A percentile compares a stretch with the other conserved stretches of the same genome.
Conservation (phyloP, 1,140 invertebrate species). For the Saccostrea glomerata region DNA sequence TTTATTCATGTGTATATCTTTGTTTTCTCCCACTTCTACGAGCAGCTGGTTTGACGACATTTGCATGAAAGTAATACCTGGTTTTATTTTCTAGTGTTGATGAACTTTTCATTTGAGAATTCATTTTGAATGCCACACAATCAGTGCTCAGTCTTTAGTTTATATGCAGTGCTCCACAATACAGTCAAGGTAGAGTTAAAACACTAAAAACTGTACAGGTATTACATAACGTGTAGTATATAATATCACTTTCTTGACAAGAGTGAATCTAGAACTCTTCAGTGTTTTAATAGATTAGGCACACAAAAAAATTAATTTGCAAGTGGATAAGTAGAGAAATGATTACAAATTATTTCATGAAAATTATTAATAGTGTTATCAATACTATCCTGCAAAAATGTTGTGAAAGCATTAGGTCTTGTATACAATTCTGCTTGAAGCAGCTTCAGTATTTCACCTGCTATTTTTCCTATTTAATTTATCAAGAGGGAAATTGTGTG, state of each 20-base stretch:
- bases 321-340: neutral
- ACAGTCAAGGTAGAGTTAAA: no score
- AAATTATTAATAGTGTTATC: no score
- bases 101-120: neutral
- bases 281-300: neutral
- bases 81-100: neutral
- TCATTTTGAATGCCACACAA: neutral
- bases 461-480: neutral
- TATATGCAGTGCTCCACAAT: neutral
- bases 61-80: neutral
- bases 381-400: neutral
- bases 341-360: neutral
- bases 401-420: neutral
- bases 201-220: no score
- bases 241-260: neutral
- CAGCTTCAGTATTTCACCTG: neutral
- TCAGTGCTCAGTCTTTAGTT: neutral
- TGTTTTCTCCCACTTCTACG: slow-evolving; percentile 31
- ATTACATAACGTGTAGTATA: neutral
- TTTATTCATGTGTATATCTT: slow-evolving; percentile 19
- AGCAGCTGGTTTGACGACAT: slow-evolving; percentile 8
- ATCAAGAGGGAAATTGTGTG: no score
- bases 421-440: neutral
- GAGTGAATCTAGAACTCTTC: neutral
- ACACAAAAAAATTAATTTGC: neutral